These are phyloP conservation scores for Limenitis camilla DNA, from an alignment of 2,888 invertebrate species.

Conservation along the genomic window DNA sequence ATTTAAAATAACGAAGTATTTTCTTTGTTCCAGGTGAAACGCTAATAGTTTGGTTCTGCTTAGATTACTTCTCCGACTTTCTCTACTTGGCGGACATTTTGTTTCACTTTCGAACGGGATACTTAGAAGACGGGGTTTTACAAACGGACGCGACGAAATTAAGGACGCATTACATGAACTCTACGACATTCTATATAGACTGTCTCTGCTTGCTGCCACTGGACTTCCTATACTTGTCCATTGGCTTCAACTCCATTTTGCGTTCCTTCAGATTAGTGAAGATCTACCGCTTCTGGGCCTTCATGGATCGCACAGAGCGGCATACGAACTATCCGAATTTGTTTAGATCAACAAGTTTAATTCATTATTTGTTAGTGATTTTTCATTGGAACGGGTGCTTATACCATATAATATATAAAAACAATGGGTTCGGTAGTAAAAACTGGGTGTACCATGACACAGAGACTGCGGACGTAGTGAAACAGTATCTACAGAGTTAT, in stretches of 20 bases:
- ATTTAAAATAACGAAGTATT: neutral
- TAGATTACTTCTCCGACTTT: slow-evolving; percentile 97
- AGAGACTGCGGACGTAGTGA: slow-evolving; percentile 90
- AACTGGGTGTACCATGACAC: slow-evolving; percentile 93
- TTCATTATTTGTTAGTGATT: slow-evolving; percentile 97
- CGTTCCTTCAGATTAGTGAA: slow-evolving; percentile 97
- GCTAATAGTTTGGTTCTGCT: slow-evolving; percentile 94
- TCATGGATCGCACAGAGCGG: slow-evolving; percentile 97
- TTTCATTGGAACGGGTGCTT: slow-evolving; percentile 99
- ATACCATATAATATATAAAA: slow-evolving; percentile 97
- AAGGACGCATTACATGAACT: slow-evolving; percentile 98
- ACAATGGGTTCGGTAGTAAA: slow-evolving; percentile 94
- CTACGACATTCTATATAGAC: slow-evolving; percentile 97
- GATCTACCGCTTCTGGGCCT: slow-evolving; percentile 98
- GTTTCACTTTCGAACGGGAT: slow-evolving; percentile 98
- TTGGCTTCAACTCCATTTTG: slow-evolving; percentile 96
- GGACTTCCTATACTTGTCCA: slow-evolving; percentile 98
- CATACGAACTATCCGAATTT: slow-evolving; percentile 99
- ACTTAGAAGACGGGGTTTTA: slow-evolving; percentile 96
- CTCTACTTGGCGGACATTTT: slow-evolving; percentile 96
- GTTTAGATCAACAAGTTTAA: slow-evolving; percentile 91
- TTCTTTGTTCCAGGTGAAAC: slow-evolving; percentile 78
- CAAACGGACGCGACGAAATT: slow-evolving; percentile 96
- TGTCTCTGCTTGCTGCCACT: slow-evolving; percentile 97
- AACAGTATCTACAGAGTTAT: slow-evolving; percentile 97